Conservation (phyloP, 64 coral and sea anemone species). For the Stylophora pistillata region DNA sequence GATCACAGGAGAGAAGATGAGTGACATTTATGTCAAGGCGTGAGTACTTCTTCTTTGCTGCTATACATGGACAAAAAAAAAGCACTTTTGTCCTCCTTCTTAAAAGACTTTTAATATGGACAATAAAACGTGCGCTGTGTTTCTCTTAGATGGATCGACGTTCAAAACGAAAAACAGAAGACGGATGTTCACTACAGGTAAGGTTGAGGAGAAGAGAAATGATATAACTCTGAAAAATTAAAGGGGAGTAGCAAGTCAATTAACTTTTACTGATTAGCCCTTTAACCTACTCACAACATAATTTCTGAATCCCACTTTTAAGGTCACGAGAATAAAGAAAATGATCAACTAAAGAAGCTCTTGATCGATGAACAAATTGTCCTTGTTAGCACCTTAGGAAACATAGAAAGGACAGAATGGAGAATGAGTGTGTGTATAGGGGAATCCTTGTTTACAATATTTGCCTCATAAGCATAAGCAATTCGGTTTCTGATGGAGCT, state of each 20-base stretch:
- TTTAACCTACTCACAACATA: too few species aligned
- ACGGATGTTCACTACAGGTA: conserved; percentile 92
- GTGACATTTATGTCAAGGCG: conserved; percentile 84
- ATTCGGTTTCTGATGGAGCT: too few species aligned
- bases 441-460: too few species aligned
- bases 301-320: too few species aligned
- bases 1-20: conserved; percentile 78
- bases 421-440: too few species aligned
- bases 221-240: background rate
- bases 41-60: background rate
- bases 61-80: background rate
- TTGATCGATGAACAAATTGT: background rate
- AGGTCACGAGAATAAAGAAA: too few species aligned
- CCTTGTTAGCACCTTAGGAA: too few species aligned
- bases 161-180: conserved; percentile 78
- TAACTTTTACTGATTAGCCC: too few species aligned
- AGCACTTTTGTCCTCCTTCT: background rate
- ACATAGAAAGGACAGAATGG: too few species aligned
- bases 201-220: background rate
- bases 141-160: conserved; percentile 80
- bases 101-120: background rate
- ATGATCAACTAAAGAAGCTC: too few species aligned
- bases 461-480: too few species aligned
- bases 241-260: too few species aligned
- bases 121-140: background rate